Conservation (phyloP, 2,888 invertebrate species). For the Cheilosia impressa region DNA sequence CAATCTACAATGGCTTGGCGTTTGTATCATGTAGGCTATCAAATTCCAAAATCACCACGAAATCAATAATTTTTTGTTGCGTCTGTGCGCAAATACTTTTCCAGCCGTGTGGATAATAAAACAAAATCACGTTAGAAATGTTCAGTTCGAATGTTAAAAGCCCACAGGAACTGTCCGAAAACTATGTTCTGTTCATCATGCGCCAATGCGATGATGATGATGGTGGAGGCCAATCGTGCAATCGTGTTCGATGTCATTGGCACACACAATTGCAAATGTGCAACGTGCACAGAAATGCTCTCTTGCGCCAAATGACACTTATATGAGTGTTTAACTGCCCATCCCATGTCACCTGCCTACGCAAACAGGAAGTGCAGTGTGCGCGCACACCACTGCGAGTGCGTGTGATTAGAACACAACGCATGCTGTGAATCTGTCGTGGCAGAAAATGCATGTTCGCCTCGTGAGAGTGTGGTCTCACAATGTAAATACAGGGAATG, state of each 20-base stretch:
- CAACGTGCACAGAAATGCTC: slow-evolving; percentile 24
- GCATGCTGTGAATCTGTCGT: slow-evolving; percentile 63
- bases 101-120: slow-evolving; percentile 13
- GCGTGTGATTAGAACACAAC: slow-evolving; percentile 73
- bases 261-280: slow-evolving; percentile 16
- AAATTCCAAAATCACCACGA: slow-evolving; percentile 72
- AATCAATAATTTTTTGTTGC: slow-evolving; percentile 63
- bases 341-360: slow-evolving; percentile 75
- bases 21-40: slow-evolving; percentile 71
- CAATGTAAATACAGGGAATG: background rate
- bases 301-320: slow-evolving; percentile 67
- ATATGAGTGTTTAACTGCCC: slow-evolving; percentile 75
- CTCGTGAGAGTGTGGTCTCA: slow-evolving; percentile 5
- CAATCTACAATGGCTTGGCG: slow-evolving; percentile 55
- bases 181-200: slow-evolving; percentile 59
- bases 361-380: slow-evolving; percentile 71
- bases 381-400: slow-evolving; percentile 20
- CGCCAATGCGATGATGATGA: slow-evolving; percentile 18
- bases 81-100: slow-evolving; percentile 32
- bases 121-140: slow-evolving; percentile 59
- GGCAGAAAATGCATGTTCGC: slow-evolving; percentile 34
- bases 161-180: slow-evolving; percentile 69
- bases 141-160: slow-evolving; percentile 50
- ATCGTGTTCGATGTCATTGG: slow-evolving; percentile 69
- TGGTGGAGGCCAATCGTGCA: slow-evolving; percentile 53